These are phyloP conservation scores for Magallana nippona DNA, from an alignment of 2,888 invertebrate genomes.

Conservation along the genomic window DNA sequence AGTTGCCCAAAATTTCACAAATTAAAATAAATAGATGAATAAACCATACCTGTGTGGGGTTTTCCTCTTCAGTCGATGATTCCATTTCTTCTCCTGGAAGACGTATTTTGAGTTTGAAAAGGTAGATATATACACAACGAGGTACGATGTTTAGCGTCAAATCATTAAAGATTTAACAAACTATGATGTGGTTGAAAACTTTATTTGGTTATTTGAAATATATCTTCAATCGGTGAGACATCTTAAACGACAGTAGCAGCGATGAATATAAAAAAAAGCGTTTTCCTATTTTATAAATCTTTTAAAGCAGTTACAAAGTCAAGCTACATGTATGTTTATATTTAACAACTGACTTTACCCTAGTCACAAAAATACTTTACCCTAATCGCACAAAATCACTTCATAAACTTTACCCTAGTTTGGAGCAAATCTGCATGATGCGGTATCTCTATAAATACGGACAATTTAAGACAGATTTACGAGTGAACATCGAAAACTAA, in stretches of 20 bases:
- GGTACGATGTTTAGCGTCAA: too few species aligned
- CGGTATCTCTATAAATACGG: not conserved
- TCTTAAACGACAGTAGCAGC: not conserved
- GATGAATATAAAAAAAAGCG: not conserved
- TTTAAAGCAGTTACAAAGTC: not conserved
- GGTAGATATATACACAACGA: too few species aligned
- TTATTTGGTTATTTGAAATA: not conserved
- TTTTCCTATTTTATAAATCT: not conserved
- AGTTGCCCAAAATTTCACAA: too few species aligned
- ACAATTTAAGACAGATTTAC: not conserved
- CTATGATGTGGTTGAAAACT: not conserved
- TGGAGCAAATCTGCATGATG: not conserved
- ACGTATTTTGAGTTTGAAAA: too few species aligned
- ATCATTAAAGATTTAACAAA: not conserved
- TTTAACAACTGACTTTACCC: not conserved
- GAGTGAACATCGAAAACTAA: not conserved
- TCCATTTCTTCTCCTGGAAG: too few species aligned
- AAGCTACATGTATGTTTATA: not conserved
- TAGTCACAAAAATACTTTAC: not conserved
- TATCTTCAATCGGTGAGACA: not conserved
- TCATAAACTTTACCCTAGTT: not conserved
- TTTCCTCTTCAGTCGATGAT: too few species aligned
- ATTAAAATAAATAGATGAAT: too few species aligned
- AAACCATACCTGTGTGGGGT: too few species aligned
- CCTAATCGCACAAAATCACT: not conserved